Conservation (phyloP, 2,797 vertebrate species). For the Megalops cyprinoides region DNA sequence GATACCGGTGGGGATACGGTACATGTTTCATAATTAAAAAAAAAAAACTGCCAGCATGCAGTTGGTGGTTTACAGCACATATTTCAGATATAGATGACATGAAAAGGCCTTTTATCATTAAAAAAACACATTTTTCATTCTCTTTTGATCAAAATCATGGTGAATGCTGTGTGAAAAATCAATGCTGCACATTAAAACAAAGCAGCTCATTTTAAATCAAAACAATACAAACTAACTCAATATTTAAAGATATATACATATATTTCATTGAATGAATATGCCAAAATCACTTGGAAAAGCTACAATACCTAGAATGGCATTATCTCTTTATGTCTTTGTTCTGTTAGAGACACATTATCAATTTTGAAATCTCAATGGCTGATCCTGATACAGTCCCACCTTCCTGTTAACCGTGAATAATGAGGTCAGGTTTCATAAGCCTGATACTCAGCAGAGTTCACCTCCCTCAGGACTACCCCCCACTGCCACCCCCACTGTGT, state of each 20-base stretch:
- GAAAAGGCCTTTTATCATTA: too few relatives aligned
- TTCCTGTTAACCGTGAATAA: background rate
- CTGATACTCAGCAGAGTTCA: background rate
- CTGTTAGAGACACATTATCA: background rate
- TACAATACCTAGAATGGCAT: too few relatives aligned
- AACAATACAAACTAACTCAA: too few relatives aligned
- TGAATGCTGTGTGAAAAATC: background rate
- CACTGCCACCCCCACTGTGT: background rate
- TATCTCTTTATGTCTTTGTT: too few relatives aligned
- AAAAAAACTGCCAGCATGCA: background rate
- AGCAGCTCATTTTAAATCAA: too few relatives aligned
- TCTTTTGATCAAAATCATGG: background rate
- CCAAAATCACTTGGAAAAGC: background rate
- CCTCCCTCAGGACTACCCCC: constrained; percentile 8
- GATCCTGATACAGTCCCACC: background rate
- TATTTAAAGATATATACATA: too few relatives aligned
- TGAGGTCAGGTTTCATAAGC: constrained; percentile 20
- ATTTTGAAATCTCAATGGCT: constrained; percentile 5
- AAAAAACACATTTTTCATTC: background rate
- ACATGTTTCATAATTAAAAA: background rate
- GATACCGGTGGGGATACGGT: background rate
- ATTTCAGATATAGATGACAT: too few relatives aligned
- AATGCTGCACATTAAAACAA: background rate
- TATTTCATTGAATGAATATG: too few relatives aligned
- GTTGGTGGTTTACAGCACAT: too few relatives aligned